Percentiles rank a stretch among this genome's conserved stretches.
phyloP scores from a whole-genome alignment of 1,140 invertebrate genomes.

The Goniozus legneri region DNA sequence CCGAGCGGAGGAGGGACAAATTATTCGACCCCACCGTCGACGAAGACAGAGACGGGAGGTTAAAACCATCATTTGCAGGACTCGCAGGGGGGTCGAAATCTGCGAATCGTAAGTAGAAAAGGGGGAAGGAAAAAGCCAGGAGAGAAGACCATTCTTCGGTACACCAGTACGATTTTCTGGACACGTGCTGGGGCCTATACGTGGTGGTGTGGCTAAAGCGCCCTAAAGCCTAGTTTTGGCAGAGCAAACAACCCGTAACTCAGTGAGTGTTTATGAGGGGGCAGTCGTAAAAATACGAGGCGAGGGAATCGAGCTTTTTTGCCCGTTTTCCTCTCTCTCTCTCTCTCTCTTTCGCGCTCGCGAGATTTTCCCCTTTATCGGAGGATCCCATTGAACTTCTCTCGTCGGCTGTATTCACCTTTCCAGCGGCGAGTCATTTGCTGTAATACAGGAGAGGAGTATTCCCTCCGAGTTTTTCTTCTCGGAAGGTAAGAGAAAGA shows the following conservation, averaged over 20 bases:
- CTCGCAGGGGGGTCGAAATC: constrained; percentile 3
- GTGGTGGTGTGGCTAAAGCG: constrained; percentile 25
- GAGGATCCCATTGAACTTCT: too few relatives aligned
- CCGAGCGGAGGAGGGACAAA: not conserved
- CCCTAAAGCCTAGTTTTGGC: constrained; percentile 36
- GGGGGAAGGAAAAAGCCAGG: not conserved
- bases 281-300: constrained; percentile 43
- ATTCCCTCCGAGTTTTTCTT: too few relatives aligned
- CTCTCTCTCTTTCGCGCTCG: constrained; percentile 4
- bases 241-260: constrained; percentile 50
- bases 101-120: not conserved
- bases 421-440: too few relatives aligned
- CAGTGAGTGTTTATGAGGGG: constrained; percentile 49
- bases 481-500: constrained; percentile 12
- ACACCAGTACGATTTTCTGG: constrained; percentile 13
- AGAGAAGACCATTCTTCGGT: constrained; percentile 1
- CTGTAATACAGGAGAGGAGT: constrained; percentile 2
- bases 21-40: constrained; percentile 9
- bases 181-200: constrained; percentile 7
- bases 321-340: too few relatives aligned
- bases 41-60: not conserved
- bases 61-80: constrained; percentile 14
- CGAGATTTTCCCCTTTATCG: constrained; percentile 15
- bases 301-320: constrained; percentile 31
- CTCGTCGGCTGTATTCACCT: too few relatives aligned